A percentile compares a stretch with the other conserved stretches of the same genome.
These are phyloP conservation scores for Tolmerus cingulatus DNA, from an alignment of 2,888 invertebrate genomes.

Conservation along the genomic window DNA sequence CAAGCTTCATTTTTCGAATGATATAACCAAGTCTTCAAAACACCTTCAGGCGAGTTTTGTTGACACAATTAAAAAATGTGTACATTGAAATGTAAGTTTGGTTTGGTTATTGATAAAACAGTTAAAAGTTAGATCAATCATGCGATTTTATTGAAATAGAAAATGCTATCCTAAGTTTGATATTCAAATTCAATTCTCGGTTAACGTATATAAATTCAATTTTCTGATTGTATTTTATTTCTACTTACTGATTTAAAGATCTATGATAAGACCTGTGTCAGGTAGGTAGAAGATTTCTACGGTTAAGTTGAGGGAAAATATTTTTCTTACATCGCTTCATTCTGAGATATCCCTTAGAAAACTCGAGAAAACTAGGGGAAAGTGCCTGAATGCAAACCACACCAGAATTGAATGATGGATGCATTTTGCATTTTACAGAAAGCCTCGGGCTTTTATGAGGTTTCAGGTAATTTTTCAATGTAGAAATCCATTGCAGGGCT, in stretches of 20 bases:
- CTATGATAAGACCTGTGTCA: not conserved
- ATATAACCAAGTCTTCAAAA: too few relatives aligned
- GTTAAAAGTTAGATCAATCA: too few relatives aligned
- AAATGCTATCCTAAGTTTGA: too few relatives aligned
- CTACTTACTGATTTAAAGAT: not conserved
- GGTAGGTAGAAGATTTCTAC: not conserved
- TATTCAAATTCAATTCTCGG: too few relatives aligned
- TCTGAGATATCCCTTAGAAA: not conserved
- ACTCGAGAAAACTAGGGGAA: not conserved
- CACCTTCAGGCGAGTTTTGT: too few relatives aligned
- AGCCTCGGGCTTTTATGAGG: not conserved
- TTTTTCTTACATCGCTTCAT: not conserved
- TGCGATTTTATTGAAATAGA: too few relatives aligned
- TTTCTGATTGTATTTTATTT: not conserved
- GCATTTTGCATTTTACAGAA: slow-evolving; percentile 9
- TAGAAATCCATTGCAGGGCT: not conserved
- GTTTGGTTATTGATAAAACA: too few relatives aligned
- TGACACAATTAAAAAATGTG: too few relatives aligned
- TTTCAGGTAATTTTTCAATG: slow-evolving; percentile 25
- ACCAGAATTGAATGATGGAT: slow-evolving; percentile 2
- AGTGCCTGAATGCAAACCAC: not conserved
- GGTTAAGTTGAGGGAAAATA: not conserved
- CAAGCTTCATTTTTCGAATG: too few relatives aligned
- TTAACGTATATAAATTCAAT: too few relatives aligned
- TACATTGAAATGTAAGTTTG: too few relatives aligned